phyloP scores from a whole-genome alignment of 2,888 invertebrate species.

The Clusia tigrina region DNA sequence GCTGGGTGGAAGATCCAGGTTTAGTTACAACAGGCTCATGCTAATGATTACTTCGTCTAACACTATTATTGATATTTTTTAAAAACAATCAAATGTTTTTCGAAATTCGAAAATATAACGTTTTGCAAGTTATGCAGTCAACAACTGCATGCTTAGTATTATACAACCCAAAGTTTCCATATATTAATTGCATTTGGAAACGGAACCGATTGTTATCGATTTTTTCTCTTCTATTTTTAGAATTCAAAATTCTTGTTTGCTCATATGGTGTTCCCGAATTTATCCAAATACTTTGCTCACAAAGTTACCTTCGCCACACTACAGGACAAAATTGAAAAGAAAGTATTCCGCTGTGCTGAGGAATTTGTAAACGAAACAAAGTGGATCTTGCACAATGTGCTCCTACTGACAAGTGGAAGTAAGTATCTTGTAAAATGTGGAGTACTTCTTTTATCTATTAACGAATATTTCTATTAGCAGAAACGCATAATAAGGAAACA shows the following conservation, averaged over 20 bases:
- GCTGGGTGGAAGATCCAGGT: too few species aligned
- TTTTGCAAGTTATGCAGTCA: too few species aligned
- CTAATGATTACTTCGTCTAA: too few species aligned
- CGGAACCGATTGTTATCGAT: too few species aligned
- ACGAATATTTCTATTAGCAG: slow-evolving; percentile 19
- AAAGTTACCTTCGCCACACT: slow-evolving; percentile 85
- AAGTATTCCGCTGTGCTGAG: slow-evolving; percentile 84
- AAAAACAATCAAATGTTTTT: too few species aligned
- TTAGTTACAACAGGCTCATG: too few species aligned
- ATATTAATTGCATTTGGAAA: too few species aligned
- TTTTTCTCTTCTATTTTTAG: slow-evolving; percentile 10
- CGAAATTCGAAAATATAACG: too few species aligned
- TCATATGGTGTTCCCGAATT: slow-evolving; percentile 73
- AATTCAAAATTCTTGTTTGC: not conserved
- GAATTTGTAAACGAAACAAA: slow-evolving; percentile 89
- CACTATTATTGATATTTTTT: too few species aligned
- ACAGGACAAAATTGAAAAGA: slow-evolving; percentile 77
- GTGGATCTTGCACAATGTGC: slow-evolving; percentile 94
- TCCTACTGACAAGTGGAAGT: slow-evolving; percentile 90
- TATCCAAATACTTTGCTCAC: slow-evolving; percentile 82
- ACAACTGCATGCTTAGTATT: too few species aligned
- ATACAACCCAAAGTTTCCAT: too few species aligned
- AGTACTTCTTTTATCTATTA: not conserved
- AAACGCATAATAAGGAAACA: slow-evolving; percentile 77
- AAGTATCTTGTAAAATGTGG: slow-evolving; percentile 62